phyloP scores from a whole-genome alignment of 2,797 vertebrate genomes.

The Pipistrellus pygmaeus region DNA sequence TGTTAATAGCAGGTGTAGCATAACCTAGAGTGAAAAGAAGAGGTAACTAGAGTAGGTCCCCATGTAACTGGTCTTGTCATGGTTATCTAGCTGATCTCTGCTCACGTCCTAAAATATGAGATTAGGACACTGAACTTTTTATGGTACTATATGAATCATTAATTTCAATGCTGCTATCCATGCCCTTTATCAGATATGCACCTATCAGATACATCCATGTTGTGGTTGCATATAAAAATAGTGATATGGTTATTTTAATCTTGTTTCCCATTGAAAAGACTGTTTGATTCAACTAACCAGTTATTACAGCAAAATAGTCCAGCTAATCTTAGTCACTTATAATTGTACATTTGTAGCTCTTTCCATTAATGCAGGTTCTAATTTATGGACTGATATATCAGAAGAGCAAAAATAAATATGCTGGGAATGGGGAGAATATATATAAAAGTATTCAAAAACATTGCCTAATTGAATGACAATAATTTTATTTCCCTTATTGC shows the following conservation, averaged over 20 bases:
- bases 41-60: constrained; percentile 42
- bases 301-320: constrained; percentile 4
- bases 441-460: neutral
- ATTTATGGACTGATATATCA: neutral
- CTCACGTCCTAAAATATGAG: neutral
- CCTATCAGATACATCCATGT: neutral
- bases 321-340: neutral
- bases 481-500: constrained; percentile 2
- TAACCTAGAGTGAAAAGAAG: constrained; percentile 58
- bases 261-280: constrained; percentile 29
- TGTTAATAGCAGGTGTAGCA: constrained; percentile 40
- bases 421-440: neutral
- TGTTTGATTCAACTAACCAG: neutral
- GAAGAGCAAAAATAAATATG: neutral
- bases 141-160: constrained; percentile 39
- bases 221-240: neutral
- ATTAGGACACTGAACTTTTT: constrained; percentile 31
- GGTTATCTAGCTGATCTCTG: constrained; percentile 35
- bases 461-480: constrained; percentile 31
- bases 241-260: neutral
- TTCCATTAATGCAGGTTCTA: neutral
- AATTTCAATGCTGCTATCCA: neutral
- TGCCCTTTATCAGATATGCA: neutral
- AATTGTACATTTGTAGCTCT: neutral
- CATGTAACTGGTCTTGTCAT: constrained; percentile 6